A percentile compares a stretch with the other conserved stretches of the same genome.
Evolutionary conservation across 1,140 invertebrate genomes (phyloP).

Genomic region (Megalopta genalis): DNA sequence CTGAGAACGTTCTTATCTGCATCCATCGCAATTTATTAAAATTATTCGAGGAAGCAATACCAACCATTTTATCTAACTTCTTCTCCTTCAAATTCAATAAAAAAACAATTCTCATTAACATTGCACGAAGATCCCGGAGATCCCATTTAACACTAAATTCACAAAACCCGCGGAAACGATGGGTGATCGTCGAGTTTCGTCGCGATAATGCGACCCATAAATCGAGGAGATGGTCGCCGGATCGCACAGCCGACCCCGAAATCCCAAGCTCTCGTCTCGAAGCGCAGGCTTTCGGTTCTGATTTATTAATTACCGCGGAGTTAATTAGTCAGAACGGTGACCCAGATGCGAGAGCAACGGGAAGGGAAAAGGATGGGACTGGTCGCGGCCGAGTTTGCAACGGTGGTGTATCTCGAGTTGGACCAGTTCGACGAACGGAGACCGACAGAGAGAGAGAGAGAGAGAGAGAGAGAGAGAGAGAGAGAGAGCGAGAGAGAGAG

Average conservation of each 20-base stretch:
- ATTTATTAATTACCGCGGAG: slow-evolving; percentile 62
- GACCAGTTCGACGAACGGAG: slow-evolving; percentile 45
- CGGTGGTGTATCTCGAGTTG: slow-evolving; percentile 51
- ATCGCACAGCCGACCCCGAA: not conserved
- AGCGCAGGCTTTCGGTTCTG: slow-evolving; percentile 12
- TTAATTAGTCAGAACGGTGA: slow-evolving; percentile 55
- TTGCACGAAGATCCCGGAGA: too few species aligned
- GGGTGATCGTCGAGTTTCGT: too few species aligned
- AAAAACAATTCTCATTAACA: too few species aligned
- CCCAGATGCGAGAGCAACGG: slow-evolving; percentile 36
- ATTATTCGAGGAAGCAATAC: too few species aligned
- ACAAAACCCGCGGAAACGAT: too few species aligned
- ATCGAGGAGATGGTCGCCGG: too few species aligned
- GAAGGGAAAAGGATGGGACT: not conserved
- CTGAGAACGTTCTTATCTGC: too few species aligned
- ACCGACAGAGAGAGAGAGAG: not conserved
- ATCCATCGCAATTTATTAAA: too few species aligned
- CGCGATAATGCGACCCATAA: too few species aligned
- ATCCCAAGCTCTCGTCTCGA: not conserved
- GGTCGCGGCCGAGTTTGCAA: slow-evolving; percentile 15
- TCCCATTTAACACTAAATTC: too few species aligned
- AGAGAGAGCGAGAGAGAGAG: not conserved
- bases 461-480: not conserved
- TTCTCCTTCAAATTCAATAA: too few species aligned
- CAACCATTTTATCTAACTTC: too few species aligned